Base-by-base conservation (phyloP, 1,140 invertebrate species). In the Vanessa tameamea region DNA sequence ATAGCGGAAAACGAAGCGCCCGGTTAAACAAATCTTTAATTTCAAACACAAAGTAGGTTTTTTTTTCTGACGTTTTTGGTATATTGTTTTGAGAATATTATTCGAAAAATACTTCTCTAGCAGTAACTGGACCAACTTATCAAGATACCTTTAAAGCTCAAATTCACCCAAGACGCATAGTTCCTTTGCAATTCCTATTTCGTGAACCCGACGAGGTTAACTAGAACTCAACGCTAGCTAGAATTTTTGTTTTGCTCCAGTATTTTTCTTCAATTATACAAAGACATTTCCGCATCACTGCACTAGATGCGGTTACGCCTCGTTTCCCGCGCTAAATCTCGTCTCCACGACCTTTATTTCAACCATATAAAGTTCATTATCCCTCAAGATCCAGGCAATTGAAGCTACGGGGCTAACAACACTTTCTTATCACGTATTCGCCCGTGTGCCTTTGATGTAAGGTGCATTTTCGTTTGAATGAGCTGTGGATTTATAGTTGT, bases 231-330 rank as follows among this genome's bases (percentile, higher is more conserved):
- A 23, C 55, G 23, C 20, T 23, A 11, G 31, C 12, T 14, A 12
- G 20, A 37, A 15, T 61, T 37, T 61, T 15, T 61, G 31, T 47
- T 47, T 67, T 67, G 73, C 64, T 71, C 64, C 57, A 68, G 69
- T 72, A 72, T 76, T 76, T 76, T 76, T 70, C 73, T 72, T 68
- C 74, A 76, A 76, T 76, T 76, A 72, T 76, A 76, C 74, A 76
- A 76, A 76, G 74, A 76, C 69, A 67, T 76, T 76, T 76, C 74
- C 74, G 74, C 74, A 64, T 72, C 69, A 76, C 69, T 47, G 69
- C 74, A 64, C 74, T 67, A 68, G 69, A 76, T 68, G 66, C 66
- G 63, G 73, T 68, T 76, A 71, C 48, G 74, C 64, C 67, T 50
- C 57, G 64, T 59, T 53, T 50, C 74, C 14, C 69, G n/a, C 64